Evolutionary conservation across 2,888 invertebrate species (phyloP).

Genomic region (Chymomyza procnemis): DNA sequence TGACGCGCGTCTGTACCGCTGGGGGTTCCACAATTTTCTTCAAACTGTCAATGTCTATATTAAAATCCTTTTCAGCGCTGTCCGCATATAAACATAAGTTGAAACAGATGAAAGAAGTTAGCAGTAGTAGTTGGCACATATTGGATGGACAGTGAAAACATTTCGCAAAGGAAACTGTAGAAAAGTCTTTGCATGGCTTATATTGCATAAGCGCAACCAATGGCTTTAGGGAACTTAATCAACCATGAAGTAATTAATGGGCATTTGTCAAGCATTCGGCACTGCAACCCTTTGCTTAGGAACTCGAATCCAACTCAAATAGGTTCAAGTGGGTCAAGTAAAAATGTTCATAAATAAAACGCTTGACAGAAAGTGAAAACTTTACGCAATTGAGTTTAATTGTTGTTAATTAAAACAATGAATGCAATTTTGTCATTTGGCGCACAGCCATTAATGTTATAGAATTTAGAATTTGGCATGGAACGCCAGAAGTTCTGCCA

Average conservation of each 20-base stretch:
- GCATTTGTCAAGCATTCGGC: not conserved
- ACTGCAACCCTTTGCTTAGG: not conserved
- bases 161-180: too few species aligned
- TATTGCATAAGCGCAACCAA: not conserved
- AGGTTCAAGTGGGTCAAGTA: not conserved
- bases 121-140: not conserved
- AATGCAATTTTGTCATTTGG: constrained; percentile 28
- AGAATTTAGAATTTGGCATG: not conserved
- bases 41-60: constrained; percentile 6
- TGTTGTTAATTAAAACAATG: constrained; percentile 45
- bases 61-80: not conserved
- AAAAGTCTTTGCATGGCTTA: too few species aligned
- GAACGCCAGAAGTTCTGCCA: too few species aligned
- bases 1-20: constrained; percentile 27
- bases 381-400: constrained; percentile 52
- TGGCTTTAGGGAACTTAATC: not conserved
- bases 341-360: not conserved
- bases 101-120: not conserved
- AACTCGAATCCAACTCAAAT: not conserved
- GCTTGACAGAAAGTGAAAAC: not conserved
- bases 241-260: not conserved
- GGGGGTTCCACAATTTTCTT: constrained; percentile 7
- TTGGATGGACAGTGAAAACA: not conserved
- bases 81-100: too few species aligned
- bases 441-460: not conserved